Evolutionary conservation across 2,888 invertebrate species (phyloP).

Genomic region (Tenthredo livida): DNA sequence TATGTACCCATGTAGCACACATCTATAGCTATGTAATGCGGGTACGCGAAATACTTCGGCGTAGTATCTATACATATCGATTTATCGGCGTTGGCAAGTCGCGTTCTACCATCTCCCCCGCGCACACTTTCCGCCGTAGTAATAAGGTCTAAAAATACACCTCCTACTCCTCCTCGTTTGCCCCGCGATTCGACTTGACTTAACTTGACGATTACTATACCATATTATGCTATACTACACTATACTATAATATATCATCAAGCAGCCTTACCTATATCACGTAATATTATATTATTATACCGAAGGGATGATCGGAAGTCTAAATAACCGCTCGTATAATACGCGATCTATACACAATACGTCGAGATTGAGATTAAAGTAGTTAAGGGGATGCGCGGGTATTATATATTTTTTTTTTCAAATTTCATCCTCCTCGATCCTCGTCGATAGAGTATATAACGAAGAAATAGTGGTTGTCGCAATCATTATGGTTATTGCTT

Average conservation of each 20-base stretch:
- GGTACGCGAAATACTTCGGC: not conserved
- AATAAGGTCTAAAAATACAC: conserved; percentile 52
- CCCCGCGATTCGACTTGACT: not conserved
- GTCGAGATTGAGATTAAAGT: too few relatives aligned
- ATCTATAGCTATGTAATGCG: not conserved
- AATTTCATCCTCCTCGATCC: too few relatives aligned
- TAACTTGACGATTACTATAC: not conserved
- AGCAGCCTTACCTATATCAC: not conserved
- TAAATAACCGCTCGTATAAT: not conserved
- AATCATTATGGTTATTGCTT: too few relatives aligned
- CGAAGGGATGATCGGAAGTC: not conserved
- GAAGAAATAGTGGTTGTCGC: too few relatives aligned
- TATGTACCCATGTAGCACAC: not conserved
- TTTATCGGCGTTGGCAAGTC: conserved; percentile 48
- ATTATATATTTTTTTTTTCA: too few relatives aligned
- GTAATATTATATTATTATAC: not conserved
- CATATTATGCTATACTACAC: not conserved
- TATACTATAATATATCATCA: not conserved
- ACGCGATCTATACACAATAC: too few relatives aligned
- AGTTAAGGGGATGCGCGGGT: too few relatives aligned
- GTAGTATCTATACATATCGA: conserved; percentile 40
- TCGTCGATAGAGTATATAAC: too few relatives aligned
- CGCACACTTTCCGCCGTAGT: conserved; percentile 12
- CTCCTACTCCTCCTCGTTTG: not conserved
- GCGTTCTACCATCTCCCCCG: conserved; percentile 14